Evolutionary conservation across 2,888 invertebrate genomes (phyloP), one percentile per base, ranked within the genome.

Genomic region (Tipula vernalis): DNA sequence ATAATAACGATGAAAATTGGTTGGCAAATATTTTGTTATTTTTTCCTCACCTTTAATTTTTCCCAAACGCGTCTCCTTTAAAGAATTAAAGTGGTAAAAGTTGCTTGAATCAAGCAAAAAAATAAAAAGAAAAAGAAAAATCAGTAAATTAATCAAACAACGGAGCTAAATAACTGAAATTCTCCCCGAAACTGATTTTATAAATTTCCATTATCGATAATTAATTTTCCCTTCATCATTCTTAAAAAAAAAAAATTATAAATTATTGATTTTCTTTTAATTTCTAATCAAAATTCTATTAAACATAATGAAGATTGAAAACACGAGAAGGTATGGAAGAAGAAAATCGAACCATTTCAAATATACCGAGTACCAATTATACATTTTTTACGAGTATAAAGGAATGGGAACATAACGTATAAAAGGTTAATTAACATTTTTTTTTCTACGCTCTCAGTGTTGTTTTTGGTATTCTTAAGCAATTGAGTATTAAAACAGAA

Each of bases 181-280:
- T 71, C 10, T 51, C 28, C 71, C 28, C 8, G 28, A 71, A 28
- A 71, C 71, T 71, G 71, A 71, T 71, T 71, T 71, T 71, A 12
- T 71, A 71, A 71, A 71, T 71, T 71, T 71, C 71, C 71, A 71
- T 71, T 71, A 71, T 71, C 71, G 71, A 71, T 71, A 71, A 71
- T 71, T 71, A 71, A 28, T 71, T 71, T 28, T 71, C 28, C 71
- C 71, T 71, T 71, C 71, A 71, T 71, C 71, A 71, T 71, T 28
- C 13, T 71, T 18, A 28, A 28, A 3, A 1, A 15, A 51, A 51
- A 51, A 51, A n/a, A 51, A 57, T 3, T 28, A 71, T 71, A 28
- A 71, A 71, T 71, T 71, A 71, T 71, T 71, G 71, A 71, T 71
- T 57, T 71, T 71, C 71, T 10, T 71, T 71, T 71, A 71, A 71